These are phyloP conservation scores for Anorthoa munda DNA, from an alignment of 2,888 invertebrate genomes.

Conservation along the genomic window DNA sequence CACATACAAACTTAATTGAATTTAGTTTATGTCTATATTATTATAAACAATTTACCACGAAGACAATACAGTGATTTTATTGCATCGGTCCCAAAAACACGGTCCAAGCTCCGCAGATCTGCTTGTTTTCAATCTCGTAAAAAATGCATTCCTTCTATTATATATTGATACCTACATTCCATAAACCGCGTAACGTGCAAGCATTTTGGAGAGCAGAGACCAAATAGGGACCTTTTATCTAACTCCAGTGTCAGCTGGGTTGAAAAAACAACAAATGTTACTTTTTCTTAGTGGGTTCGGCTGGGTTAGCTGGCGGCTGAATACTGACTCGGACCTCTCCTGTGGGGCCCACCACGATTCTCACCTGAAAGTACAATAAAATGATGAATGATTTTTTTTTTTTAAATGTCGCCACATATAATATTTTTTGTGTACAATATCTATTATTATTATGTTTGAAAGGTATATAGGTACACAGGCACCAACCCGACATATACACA, in stretches of 20 bases:
- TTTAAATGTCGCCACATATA: not conserved
- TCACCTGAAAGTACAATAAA: slow-evolving; percentile 76
- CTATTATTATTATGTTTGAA: too few species aligned
- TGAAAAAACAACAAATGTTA: slow-evolving; percentile 48
- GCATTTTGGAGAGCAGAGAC: slow-evolving; percentile 43
- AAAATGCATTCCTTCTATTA: slow-evolving; percentile 15
- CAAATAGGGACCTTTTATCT: slow-evolving; percentile 26
- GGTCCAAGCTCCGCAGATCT: slow-evolving; percentile 22
- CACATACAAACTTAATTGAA: slow-evolving; percentile 12
- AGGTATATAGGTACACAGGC: too few species aligned
- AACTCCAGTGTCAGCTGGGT: slow-evolving; percentile 31
- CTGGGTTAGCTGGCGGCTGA: slow-evolving; percentile 72
- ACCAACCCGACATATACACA: too few species aligned
- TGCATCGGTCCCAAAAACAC: slow-evolving; percentile 40
- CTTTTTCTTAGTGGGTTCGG: slow-evolving; percentile 63
- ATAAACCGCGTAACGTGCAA: slow-evolving; percentile 30
- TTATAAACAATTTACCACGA: slow-evolving; percentile 37
- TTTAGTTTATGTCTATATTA: slow-evolving; percentile 33
- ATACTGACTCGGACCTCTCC: slow-evolving; percentile 83
- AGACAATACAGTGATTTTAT: slow-evolving; percentile 62
- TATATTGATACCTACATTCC: slow-evolving; percentile 3
- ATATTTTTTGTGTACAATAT: not conserved
- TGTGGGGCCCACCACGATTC: slow-evolving; percentile 84
- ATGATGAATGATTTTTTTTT: too few species aligned
- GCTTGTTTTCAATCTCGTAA: slow-evolving; percentile 13